Evolutionary conservation across 2,113 vertebrate genomes (phyloP).

Genomic region (Ornithorhynchus anatinus): DNA sequence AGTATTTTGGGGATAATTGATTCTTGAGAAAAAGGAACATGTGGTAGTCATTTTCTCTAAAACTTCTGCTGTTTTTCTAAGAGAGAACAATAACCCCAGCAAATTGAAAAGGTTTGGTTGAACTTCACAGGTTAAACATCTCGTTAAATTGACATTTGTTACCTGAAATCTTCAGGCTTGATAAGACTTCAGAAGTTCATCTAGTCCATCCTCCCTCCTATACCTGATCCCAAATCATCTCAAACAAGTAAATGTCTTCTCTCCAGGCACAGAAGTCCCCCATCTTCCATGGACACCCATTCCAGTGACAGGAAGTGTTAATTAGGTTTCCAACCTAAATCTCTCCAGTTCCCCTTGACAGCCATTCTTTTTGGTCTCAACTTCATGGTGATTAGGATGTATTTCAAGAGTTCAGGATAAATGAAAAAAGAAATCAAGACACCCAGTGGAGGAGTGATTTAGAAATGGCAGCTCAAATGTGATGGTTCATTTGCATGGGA

Average conservation of each 20-base stretch:
- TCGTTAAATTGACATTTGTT: not conserved
- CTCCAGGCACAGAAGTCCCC: not conserved
- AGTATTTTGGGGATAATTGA: not conserved
- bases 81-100: not conserved
- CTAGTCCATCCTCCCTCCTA: too few relatives aligned
- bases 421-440: accelerated
- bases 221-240: not conserved
- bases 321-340: too few relatives aligned
- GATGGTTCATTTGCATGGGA: too few relatives aligned
- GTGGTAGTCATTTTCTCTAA: not conserved
- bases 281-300: not conserved
- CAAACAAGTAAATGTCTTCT: too few relatives aligned
- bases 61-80: not conserved
- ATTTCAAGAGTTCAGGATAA: not conserved
- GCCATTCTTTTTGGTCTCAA: too few relatives aligned
- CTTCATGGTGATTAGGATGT: too few relatives aligned
- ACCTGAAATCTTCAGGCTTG: too few relatives aligned
- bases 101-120: not conserved
- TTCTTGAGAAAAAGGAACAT: not conserved
- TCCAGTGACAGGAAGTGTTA: not conserved
- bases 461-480: not conserved
- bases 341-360: too few relatives aligned
- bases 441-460: not conserved
- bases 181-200: too few relatives aligned
- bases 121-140: not conserved